phyloP scores from a whole-genome alignment of 2,113 vertebrate species.

The Eulacestoma nigropectus region DNA sequence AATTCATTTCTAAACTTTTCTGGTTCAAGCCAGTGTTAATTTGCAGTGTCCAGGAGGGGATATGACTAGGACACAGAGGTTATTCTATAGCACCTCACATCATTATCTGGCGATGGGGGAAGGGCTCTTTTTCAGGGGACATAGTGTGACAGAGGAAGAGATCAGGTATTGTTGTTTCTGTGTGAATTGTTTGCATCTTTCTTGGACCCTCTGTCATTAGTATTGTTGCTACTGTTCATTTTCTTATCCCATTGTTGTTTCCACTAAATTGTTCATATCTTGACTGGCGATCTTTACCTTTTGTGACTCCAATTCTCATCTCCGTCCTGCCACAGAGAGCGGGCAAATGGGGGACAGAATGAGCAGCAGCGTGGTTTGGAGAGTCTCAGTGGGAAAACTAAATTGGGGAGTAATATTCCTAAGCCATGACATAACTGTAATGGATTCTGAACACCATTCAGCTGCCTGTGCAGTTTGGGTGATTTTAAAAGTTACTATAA shows the following conservation, averaged over 20 bases:
- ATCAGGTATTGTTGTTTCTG: neutral
- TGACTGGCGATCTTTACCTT: accelerated
- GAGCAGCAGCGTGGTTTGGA: neutral
- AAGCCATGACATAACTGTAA: neutral
- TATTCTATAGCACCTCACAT: neutral
- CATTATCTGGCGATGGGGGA: accelerated
- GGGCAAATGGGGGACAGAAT: neutral
- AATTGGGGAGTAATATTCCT: neutral
- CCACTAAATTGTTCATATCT: neutral
- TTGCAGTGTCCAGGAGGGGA: neutral
- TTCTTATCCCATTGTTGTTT: neutral
- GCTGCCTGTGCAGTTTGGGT: neutral
- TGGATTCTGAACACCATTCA: neutral
- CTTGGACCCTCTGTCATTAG: neutral
- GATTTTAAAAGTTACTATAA: neutral
- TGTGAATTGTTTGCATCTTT: neutral
- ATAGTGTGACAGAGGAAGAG: neutral
- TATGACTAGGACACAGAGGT: too few relatives aligned
- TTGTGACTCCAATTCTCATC: too few relatives aligned
- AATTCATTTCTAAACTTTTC: neutral
- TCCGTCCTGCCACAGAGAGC: accelerated
- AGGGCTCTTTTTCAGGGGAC: neutral
- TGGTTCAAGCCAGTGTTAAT: neutral
- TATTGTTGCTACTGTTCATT: neutral
- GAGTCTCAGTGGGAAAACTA: neutral